Base-by-base conservation (phyloP, 1,140 invertebrate genomes). In the Scaptodrosophila lebanonensis region DNA sequence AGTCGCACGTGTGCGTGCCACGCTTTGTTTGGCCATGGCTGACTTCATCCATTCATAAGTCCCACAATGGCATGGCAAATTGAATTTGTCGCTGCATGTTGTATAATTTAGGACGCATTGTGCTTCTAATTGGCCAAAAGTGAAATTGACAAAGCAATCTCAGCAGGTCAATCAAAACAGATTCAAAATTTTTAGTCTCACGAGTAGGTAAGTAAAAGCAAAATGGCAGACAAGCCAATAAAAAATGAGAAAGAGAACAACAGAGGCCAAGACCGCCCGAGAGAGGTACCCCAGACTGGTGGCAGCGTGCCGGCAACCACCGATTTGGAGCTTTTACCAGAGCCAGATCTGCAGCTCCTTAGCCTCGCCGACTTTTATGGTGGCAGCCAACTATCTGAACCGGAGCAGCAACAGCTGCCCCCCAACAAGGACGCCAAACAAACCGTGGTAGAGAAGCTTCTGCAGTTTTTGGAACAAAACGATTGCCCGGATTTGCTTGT, bases 61-160 rank as follows among this genome's bases (percentile, higher is more conserved):
- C n/a, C n/a, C n/a, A n/a, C n/a, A n/a, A n/a, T n/a, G 45, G 60
- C 68, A 65, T 73, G 36, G 66, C 66, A 82, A 82, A 82, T 82
- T 82, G 75, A 82, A 82, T 82, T 82, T 82, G 75, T 82, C 75
- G 65, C 76, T 61, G 57, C 53, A 64, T 82, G 62, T 70, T 75
- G 75, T 66, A 82, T 82, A 82, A 82, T 82, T 82, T 82, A 70
- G 53, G 65, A 50, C 57, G 56, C 62, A 82, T 82, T 82, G 75
- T 82, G 66, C 62, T 66, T 56, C 69, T 82, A 82, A 82, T 82
- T 82, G 69, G 66, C 69, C 69, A 51, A 65, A 68, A 42, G 65
- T 35, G 39, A 44, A 29, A 43, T 44, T 35, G 36, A 47, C 29
- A 44, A 56, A 63, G 5, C 32, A 33, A 33, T 8, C 12, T 13